Evolutionary conservation across 2,888 invertebrate genomes (phyloP), one percentile per base, ranked within the genome.

Genomic region (Gandaritis pyraliata): DNA sequence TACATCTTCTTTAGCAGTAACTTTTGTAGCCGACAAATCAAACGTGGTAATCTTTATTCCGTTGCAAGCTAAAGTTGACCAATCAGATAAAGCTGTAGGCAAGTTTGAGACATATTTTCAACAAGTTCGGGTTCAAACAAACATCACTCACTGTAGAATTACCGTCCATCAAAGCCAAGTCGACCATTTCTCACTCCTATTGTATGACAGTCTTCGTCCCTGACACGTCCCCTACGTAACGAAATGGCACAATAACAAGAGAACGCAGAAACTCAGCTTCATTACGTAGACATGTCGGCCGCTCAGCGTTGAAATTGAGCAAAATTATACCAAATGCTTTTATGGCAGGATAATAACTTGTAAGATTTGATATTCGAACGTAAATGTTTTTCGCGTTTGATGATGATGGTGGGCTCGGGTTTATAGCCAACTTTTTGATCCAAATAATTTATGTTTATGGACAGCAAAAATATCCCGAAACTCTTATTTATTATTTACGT

Each of bases 261-360:
- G 48, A 45, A 45, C 48, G 15, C 18, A 18, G 56, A 41, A 39
- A 39, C 39, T 13, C 49, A 47, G 61, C 54, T 64, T 59, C 65
- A 58, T 68, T 58, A 65, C 64, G 64, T 56, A 45, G 49, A 51
- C 63, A 53, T 60, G 65, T 53, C 23, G 51, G 59, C n/a, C 56
- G 46, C 48, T 49, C 61, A 45, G 43, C 50, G 50, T 38, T 43
- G 45, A 66, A 66, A 66, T 67, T 60, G 52, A 18, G 47, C 64
- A 56, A 64, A 61, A 65, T 67, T 58, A 55, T 60, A 51, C 45
- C 18, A 46, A 61, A 65, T 58, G 58, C 60, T 46, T 66, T 65
- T 67, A 67, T 47, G 55, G 56, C 50, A 48, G 60, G 53, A 55
- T 58, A 58, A 58, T 64, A 65, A 60, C 63, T 55, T 59, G 51